phyloP scores from a whole-genome alignment of 2,888 invertebrate genomes.

The Cryptophagus acutangulus region DNA sequence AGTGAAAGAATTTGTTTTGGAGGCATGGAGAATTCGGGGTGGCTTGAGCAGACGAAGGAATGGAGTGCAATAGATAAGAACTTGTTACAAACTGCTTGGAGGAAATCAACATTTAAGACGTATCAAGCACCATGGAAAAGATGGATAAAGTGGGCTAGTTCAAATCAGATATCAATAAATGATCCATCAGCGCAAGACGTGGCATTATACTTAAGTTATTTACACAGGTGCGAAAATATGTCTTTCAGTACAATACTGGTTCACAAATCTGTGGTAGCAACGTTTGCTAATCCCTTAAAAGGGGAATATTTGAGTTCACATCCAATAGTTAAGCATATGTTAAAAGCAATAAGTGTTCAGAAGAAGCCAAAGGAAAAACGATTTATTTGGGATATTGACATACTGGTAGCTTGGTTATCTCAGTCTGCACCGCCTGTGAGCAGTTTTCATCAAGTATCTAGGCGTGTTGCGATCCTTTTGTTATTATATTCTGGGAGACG shows the following conservation, averaged over 20 bases:
- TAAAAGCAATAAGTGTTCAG: too few relatives aligned
- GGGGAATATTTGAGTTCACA: background rate
- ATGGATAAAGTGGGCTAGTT: slow-evolving; percentile 5
- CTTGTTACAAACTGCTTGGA: slow-evolving; percentile 12
- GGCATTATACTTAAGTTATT: too few relatives aligned
- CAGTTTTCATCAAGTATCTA: too few relatives aligned
- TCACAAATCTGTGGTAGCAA: slow-evolving; percentile 28
- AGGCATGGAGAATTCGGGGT: slow-evolving; percentile 19
- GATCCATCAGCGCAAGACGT: slow-evolving; percentile 3
- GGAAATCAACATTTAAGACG: slow-evolving; percentile 14
- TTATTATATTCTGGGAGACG: slow-evolving; percentile 17
- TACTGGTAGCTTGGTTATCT: too few relatives aligned
- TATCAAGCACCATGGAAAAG: slow-evolving; percentile 13
- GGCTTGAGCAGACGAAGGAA: background rate
- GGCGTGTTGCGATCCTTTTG: too few relatives aligned
- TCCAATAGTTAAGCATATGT: background rate
- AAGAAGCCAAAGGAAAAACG: too few relatives aligned
- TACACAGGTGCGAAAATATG: too few relatives aligned
- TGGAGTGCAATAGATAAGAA: slow-evolving; percentile 2
- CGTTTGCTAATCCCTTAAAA: slow-evolving; percentile 11
- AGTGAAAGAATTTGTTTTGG: slow-evolving; percentile 13
- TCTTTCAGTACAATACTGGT: slow-evolving; percentile 27
- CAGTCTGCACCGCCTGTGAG: too few relatives aligned
- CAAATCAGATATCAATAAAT: slow-evolving; percentile 13
- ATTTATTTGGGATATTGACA: too few relatives aligned